Evolutionary conservation across 2,888 invertebrate genomes (phyloP), one percentile per base, ranked within the genome.

Genomic region (Gandaritis pyraliata): DNA sequence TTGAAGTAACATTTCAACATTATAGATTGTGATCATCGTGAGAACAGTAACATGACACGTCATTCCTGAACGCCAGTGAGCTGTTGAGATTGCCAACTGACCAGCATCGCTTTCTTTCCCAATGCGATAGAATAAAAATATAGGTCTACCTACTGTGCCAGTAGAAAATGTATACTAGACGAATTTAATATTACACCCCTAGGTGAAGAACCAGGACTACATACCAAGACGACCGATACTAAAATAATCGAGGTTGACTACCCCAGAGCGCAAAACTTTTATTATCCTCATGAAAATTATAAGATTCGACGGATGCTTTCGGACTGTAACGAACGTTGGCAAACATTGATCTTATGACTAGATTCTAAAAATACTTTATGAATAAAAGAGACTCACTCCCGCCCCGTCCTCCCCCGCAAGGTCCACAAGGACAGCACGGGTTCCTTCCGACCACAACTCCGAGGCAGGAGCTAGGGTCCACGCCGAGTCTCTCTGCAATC

Each of bases 401-500:
- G 10, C 55, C 61, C n/a, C 57, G 23, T 1, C 23, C 4, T 16
- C 39, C 49, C 13, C 29, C 43, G 46, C 33, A 33, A 33, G 33
- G 33, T 33, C 33, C 33, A 33, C 50, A 51, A 12, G 60, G 55
- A 80, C 97, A 97, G 51, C 50, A 51, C 1, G 60, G 61, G 47
- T 56, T 56, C 41, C 52, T 52, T 11, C 97, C 97, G 75, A 97
- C 33, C 33, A 33, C 33, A 11, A 33, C 33, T 8, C 33, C 33
- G 33, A 33, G 33, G 10, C 33, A 33, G 2, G 33, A 33, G 8
- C 33, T 11, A 33, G 33, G 33, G 33, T 33, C 33, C 7, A 33
- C 33, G 1, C 33, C 10, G 10, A 33, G 33, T 33, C 33, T 33
- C 8, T 96, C 95, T 0, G 96, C 95, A 75, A 98, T 90, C 56